Percentiles rank a stretch among this genome's conserved stretches.
Evolutionary conservation across 2,797 vertebrate species (phyloP).

Genomic region (Lemur catta): DNA sequence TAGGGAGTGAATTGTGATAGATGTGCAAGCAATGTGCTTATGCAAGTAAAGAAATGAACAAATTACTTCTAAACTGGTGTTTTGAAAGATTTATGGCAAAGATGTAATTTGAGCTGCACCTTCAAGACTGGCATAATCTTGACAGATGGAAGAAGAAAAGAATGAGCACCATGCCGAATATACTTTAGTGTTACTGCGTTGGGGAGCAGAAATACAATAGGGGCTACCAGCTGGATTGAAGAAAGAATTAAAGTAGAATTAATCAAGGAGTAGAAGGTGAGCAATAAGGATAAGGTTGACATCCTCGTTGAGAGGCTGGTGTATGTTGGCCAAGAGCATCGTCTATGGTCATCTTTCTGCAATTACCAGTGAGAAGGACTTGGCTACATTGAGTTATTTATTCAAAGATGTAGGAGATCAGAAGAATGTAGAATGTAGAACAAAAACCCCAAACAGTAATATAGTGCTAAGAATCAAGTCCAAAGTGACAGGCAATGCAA

Average conservation of each 20-base stretch:
- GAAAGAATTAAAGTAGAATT: not conserved
- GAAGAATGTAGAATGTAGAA: not conserved
- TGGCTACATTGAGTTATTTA: not conserved
- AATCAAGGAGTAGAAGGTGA: not conserved
- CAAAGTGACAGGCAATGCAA: not conserved
- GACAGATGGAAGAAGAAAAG: not conserved
- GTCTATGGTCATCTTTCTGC: not conserved
- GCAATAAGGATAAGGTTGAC: accelerated
- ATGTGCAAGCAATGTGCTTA: not conserved
- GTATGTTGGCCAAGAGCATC: not conserved
- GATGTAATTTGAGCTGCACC: not conserved
- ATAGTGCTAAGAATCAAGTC: not conserved
- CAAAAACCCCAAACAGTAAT: not conserved
- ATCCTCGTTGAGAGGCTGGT: not conserved
- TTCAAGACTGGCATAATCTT: not conserved
- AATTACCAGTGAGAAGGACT: not conserved
- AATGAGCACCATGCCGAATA: not conserved
- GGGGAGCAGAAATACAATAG: too few relatives aligned
- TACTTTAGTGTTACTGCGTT: not conserved
- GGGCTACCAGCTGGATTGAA: not conserved
- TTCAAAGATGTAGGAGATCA: not conserved
- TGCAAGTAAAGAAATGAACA: not conserved
- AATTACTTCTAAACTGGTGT: not conserved
- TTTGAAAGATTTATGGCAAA: not conserved
- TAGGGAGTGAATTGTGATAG: not conserved